A percentile compares a stretch with the other conserved stretches of the same genome.
These are phyloP conservation scores for Allygus modestus DNA, from an alignment of 2,888 invertebrate genomes.

Conservation along the genomic window DNA sequence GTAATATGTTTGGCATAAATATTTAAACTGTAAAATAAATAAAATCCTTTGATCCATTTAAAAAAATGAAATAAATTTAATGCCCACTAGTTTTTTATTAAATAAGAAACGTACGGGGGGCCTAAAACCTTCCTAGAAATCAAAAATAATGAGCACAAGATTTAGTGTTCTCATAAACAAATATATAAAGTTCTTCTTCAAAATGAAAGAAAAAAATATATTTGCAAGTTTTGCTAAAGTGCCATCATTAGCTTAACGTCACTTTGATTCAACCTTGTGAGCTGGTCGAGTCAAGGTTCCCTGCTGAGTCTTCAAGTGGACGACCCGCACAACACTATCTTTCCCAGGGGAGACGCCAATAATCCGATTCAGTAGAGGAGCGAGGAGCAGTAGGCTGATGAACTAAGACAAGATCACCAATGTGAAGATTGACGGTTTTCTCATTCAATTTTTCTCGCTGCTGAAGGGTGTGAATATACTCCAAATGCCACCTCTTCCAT, in stretches of 20 bases:
- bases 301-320: conserved; percentile 25
- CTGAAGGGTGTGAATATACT: conserved; percentile 64
- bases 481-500: conserved; percentile 68
- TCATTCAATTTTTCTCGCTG: conserved; percentile 63
- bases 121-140: not conserved
- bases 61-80: too few species aligned
- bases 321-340: conserved; percentile 57
- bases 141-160: not conserved
- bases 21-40: too few species aligned
- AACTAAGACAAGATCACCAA: conserved; percentile 64
- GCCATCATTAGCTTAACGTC: not conserved
- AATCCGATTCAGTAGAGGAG: conserved; percentile 55
- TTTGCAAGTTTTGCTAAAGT: not conserved
- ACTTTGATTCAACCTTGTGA: not conserved
- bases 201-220: not conserved
- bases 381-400: conserved; percentile 45
- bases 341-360: conserved; percentile 57
- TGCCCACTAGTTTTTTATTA: not conserved
- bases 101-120: not conserved
- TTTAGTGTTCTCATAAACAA: not conserved
- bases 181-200: not conserved
- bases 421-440: conserved; percentile 31
- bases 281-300: conserved; percentile 21
- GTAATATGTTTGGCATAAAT: too few species aligned
- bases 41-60: too few species aligned